A percentile compares a stretch with the other conserved stretches of the same genome.
Evolutionary conservation across 2,113 vertebrate genomes (phyloP).

Genomic region (Ancistrus triradiatus): DNA sequence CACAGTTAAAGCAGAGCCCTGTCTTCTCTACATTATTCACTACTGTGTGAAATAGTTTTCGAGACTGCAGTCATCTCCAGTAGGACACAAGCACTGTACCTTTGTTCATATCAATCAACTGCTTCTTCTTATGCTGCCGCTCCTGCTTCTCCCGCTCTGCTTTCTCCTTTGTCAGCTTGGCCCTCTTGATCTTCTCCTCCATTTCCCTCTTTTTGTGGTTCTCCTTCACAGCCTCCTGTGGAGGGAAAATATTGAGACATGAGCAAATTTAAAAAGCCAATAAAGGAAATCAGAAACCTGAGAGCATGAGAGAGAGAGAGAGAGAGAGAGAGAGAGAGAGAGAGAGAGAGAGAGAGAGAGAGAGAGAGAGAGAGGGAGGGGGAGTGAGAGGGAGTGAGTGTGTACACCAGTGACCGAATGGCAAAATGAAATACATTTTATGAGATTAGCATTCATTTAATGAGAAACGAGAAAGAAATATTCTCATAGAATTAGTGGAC

Average conservation of each 20-base stretch:
- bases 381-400: not conserved
- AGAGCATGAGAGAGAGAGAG: too few species aligned
- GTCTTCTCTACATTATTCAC: conserved; percentile 50
- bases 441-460: too few species aligned
- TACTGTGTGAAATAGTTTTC: conserved; percentile 50
- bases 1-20: too few species aligned
- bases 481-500: too few species aligned
- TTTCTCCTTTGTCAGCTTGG: conserved; percentile 96
- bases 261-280: too few species aligned
- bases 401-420: too few species aligned
- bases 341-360: not conserved
- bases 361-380: too few species aligned
- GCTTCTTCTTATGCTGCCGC: conserved; percentile 94
- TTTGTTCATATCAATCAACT: conserved; percentile 98
- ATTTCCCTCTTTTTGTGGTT: conserved; percentile 93
- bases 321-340: too few species aligned
- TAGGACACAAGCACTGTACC: conserved; percentile 68
- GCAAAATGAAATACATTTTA: too few species aligned
- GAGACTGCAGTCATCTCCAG: conserved; percentile 37
- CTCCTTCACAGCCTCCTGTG: conserved; percentile 94
- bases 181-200: conserved; percentile 94
- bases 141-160: conserved; percentile 91
- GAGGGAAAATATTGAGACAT: too few species aligned
- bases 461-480: too few species aligned
- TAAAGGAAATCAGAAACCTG: too few species aligned